Conservation (phyloP, 2,888 invertebrate genomes). For the Pantelozetes paolii region DNA sequence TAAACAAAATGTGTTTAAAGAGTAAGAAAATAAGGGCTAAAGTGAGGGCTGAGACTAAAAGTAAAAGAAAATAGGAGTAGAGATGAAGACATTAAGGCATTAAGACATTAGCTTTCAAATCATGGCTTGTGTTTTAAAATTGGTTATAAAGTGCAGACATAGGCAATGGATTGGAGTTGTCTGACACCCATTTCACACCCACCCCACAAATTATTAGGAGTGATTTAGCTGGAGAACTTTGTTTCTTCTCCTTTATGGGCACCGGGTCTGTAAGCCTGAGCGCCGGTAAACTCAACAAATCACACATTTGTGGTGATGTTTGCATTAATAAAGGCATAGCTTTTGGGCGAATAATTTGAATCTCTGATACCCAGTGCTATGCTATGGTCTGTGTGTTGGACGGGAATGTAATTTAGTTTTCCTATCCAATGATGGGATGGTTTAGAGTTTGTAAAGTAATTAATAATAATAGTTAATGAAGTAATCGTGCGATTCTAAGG, state of each 20-base stretch:
- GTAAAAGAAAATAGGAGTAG: background rate
- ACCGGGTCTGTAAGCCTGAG: background rate
- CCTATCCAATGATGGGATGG: slow-evolving; percentile 20
- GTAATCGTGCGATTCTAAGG: slow-evolving; percentile 15
- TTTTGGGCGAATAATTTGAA: slow-evolving; percentile 17
- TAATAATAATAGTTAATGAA: slow-evolving; percentile 31
- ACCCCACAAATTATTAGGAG: slow-evolving; percentile 22
- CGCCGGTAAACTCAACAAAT: slow-evolving; percentile 26
- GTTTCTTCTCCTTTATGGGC: background rate
- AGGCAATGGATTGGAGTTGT: background rate
- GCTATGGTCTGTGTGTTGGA: background rate
- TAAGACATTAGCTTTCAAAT: too few relatives aligned
- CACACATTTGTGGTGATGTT: slow-evolving; percentile 27
- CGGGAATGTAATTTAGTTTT: slow-evolving; percentile 6
- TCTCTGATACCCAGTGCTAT: slow-evolving; percentile 1
- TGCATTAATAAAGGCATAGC: slow-evolving; percentile 22
- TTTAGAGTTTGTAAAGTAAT: slow-evolving; percentile 27
- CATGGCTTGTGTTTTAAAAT: slow-evolving; percentile 17
- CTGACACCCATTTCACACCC: slow-evolving; percentile 22
- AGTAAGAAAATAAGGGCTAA: slow-evolving; percentile 2
- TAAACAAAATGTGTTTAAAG: slow-evolving; percentile 18
- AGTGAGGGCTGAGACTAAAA: too few relatives aligned
- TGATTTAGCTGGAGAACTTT: background rate
- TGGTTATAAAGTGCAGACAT: slow-evolving; percentile 20
- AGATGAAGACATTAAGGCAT: slow-evolving; percentile 3